These are phyloP conservation scores for Gymnothorax reevesii DNA, from an alignment of 2,797 vertebrate species.

Conservation along the genomic window DNA sequence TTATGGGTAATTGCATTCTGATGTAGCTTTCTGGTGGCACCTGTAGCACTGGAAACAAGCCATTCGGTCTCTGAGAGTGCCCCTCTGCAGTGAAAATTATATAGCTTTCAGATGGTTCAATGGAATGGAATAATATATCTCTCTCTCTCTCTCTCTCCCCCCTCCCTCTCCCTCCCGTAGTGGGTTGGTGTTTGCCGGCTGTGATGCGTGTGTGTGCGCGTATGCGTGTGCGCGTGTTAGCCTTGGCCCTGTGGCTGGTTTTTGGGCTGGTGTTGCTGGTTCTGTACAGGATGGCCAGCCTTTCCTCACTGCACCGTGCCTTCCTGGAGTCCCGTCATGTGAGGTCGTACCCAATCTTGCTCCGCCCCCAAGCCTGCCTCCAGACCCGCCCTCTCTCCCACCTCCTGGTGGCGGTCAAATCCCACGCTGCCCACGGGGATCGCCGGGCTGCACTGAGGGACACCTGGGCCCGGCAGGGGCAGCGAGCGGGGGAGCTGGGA, in stretches of 20 bases:
- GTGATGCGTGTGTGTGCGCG: not conserved
- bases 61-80: no score
- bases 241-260: not conserved
- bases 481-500: no score
- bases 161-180: not conserved
- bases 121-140: not conserved
- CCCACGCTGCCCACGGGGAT: constrained; percentile 16
- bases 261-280: not conserved
- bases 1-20: not conserved
- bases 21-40: no score
- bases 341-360: constrained; percentile 30
- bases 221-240: not conserved
- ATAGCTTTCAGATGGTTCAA: not conserved
- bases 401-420: constrained; percentile 40
- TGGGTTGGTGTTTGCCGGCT: not conserved
- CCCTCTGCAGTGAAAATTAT: no score
- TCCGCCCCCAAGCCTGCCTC: constrained; percentile 20
- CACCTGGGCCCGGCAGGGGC: constrained; percentile 34
- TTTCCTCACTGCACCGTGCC: constrained; percentile 9
- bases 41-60: no score
- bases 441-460: constrained; percentile 28
- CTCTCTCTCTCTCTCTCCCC: not conserved
- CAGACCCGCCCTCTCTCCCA: constrained; percentile 11
- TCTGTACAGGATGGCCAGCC: not conserved
- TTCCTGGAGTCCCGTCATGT: constrained; percentile 33